A percentile compares a stretch with the other conserved stretches of the same genome.
Evolutionary conservation across 2,797 vertebrate genomes (phyloP).

Genomic region (Sebastes baramenuke): DNA sequence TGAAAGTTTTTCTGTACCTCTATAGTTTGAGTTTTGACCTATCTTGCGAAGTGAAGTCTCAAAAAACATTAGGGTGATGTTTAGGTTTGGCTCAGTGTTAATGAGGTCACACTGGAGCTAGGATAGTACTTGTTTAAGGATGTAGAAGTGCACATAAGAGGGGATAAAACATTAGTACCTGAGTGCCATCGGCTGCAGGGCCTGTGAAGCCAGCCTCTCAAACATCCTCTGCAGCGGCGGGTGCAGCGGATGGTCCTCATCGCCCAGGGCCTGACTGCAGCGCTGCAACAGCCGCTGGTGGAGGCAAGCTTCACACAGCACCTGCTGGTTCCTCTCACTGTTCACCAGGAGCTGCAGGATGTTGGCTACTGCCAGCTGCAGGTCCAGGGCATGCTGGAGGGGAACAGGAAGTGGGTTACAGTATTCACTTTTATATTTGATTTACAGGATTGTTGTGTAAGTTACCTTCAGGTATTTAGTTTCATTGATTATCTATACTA

Average conservation of each 20-base stretch:
- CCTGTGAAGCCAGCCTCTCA: conserved; percentile 96
- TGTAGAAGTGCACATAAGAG: neutral
- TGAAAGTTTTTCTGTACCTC: neutral
- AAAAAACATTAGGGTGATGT: neutral
- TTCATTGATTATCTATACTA: neutral
- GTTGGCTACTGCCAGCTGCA: conserved; percentile 95
- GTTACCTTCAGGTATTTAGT: neutral
- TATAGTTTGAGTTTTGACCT: neutral
- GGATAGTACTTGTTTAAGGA: neutral
- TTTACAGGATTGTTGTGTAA: neutral
- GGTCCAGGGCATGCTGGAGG: conserved; percentile 91
- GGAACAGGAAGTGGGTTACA: neutral
- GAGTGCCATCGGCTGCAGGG: conserved; percentile 93
- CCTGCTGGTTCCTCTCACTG: conserved; percentile 95
- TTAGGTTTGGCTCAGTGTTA: neutral
- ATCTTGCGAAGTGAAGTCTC: neutral
- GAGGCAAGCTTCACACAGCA: conserved; percentile 94
- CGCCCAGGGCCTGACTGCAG: conserved; percentile 92
- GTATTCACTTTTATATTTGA: neutral
- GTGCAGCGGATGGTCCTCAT: conserved; percentile 95
- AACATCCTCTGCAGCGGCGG: conserved; percentile 97
- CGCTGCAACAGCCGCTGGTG: conserved; percentile 94
- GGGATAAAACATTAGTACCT: conserved; percentile 80
- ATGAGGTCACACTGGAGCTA: neutral
- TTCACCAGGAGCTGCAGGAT: conserved; percentile 95